Evolutionary conservation across 2,888 invertebrate species (phyloP).

Genomic region (Cantharis lateralis): DNA sequence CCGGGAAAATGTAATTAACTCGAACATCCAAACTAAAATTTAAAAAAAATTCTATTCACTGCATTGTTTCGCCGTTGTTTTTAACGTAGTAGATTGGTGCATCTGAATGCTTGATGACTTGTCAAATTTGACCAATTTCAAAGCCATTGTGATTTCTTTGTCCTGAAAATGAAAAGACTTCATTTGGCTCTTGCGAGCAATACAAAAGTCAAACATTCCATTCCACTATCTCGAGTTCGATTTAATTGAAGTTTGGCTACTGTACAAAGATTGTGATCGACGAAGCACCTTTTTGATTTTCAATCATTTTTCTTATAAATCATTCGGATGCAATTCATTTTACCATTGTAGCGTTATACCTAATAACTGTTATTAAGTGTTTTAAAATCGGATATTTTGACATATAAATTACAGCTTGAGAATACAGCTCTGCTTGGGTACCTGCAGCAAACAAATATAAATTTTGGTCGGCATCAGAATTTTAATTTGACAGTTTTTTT

Average conservation of each 20-base stretch:
- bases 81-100: slow-evolving; percentile 49
- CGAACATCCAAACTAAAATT: background rate
- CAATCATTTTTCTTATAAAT: slow-evolving; percentile 28
- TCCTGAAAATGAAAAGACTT: slow-evolving; percentile 50
- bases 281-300: slow-evolving; percentile 35
- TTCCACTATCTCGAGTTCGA: slow-evolving; percentile 45
- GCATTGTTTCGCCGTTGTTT: slow-evolving; percentile 41
- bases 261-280: slow-evolving; percentile 39
- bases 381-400: slow-evolving; percentile 15
- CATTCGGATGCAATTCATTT: slow-evolving; percentile 4
- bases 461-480: background rate
- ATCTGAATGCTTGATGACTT: slow-evolving; percentile 52
- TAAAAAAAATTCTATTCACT: background rate
- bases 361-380: background rate
- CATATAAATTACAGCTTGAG: slow-evolving; percentile 9
- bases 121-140: slow-evolving; percentile 42
- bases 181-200: slow-evolving; percentile 52
- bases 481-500: background rate
- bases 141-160: slow-evolving; percentile 45
- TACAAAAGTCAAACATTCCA: slow-evolving; percentile 52
- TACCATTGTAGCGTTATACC: slow-evolving; percentile 9
- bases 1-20: background rate
- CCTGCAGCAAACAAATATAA: background rate
- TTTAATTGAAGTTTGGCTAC: slow-evolving; percentile 52
- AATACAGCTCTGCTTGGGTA: slow-evolving; percentile 36